Conservation (phyloP, 2,888 invertebrate species). For the Agrilus mali region DNA sequence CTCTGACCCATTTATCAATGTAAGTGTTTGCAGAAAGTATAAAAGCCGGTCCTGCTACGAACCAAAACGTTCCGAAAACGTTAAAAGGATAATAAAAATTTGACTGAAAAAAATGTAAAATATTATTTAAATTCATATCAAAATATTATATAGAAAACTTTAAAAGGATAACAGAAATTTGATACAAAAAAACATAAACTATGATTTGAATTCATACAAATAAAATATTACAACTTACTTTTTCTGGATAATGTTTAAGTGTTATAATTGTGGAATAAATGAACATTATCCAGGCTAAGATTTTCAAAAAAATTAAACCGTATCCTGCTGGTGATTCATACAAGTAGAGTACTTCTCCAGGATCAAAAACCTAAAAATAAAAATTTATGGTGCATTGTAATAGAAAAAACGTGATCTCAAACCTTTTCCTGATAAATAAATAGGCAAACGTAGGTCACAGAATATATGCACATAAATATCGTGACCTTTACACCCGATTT, state of each 20-base stretch:
- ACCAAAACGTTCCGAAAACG: slow-evolving; percentile 76
- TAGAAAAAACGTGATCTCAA: slow-evolving; percentile 7
- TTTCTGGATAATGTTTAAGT: slow-evolving; percentile 70
- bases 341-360: slow-evolving; percentile 77
- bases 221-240: slow-evolving; percentile 38
- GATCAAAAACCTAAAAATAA: slow-evolving; percentile 64
- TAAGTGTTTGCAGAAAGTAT: slow-evolving; percentile 65
- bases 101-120: slow-evolving; percentile 33
- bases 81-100: slow-evolving; percentile 75
- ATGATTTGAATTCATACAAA: no score
- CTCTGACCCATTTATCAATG: slow-evolving; percentile 69
- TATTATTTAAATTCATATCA: no score
- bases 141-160: no score
- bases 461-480: slow-evolving; percentile 66
- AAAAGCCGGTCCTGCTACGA: slow-evolving; percentile 68
- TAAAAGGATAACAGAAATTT: no score
- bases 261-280: slow-evolving; percentile 55
- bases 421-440: slow-evolving; percentile 74
- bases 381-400: no score
- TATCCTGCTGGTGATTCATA: slow-evolving; percentile 89
- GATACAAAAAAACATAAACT: no score
- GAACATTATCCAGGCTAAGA: slow-evolving; percentile 77
- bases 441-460: slow-evolving; percentile 58
- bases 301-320: slow-evolving; percentile 59
- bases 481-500: slow-evolving; percentile 64